Evolutionary conservation across 2,113 vertebrate genomes (phyloP).

Genomic region (Myiozetetes cayanensis): DNA sequence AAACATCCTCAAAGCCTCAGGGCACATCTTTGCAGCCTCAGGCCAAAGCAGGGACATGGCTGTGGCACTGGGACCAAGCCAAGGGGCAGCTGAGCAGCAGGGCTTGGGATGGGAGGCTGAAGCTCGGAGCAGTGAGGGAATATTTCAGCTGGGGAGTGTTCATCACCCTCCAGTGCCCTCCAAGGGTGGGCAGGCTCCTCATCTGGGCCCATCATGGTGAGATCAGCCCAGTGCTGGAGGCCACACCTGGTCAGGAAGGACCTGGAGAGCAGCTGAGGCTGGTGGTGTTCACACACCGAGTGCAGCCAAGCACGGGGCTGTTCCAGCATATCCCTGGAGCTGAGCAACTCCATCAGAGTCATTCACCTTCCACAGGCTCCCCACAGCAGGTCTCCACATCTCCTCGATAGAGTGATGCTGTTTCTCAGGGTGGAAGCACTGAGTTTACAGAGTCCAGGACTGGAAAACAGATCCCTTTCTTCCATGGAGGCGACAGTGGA

Average conservation of each 20-base stretch:
- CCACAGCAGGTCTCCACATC: background rate
- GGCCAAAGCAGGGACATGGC: background rate
- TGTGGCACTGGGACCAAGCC: background rate
- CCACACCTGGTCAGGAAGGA: background rate
- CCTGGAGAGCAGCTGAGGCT: background rate
- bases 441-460: background rate
- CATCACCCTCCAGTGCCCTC: fast-evolving
- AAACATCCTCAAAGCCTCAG: background rate
- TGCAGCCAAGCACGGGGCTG: background rate
- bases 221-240: background rate
- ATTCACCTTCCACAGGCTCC: background rate
- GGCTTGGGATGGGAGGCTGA: background rate
- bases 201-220: background rate
- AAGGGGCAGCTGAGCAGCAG: background rate
- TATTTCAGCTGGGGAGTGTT: background rate
- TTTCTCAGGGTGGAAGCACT: background rate
- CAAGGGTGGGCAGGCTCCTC: background rate
- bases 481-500: background rate
- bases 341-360: background rate
- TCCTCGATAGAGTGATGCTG: background rate
- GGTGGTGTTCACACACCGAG: background rate
- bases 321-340: background rate
- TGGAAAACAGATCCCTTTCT: background rate
- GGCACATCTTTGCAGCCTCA: background rate
- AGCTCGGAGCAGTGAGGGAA: background rate